Evolutionary conservation across 2,888 invertebrate genomes (phyloP), one percentile per base, ranked within the genome.

Genomic region (Patella depressa): DNA sequence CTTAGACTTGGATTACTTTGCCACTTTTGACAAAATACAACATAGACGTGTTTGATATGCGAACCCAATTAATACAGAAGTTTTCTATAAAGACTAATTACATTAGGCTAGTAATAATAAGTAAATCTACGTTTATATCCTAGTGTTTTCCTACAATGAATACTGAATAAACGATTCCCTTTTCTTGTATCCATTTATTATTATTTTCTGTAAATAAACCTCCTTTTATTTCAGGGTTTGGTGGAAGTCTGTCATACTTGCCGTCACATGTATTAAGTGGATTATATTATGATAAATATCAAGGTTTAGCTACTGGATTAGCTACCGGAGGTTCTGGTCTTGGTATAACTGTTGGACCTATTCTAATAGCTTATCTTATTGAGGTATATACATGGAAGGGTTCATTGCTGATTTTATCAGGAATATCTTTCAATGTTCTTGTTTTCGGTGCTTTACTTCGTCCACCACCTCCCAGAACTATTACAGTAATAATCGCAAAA

Each of bases 241-340:
- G 88, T 11, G 84, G 84, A 75, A 83, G 87, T 76, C 70, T 88
- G 76, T 78, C 81, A 15, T 88, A 87, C 72, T 81, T 88, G 11
- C 88, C 88, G 24, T 88, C 87, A 12, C 87, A 86, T 73, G 85
- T 87, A 5, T 80, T 88, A 17, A 84, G 85, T 55, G 88, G 87
- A 3, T 75, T 87, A 53, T 87, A 88, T 79, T 88, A 83, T 74
- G 79, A 83, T 78, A 84, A 85, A 74, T 82, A 87, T 54, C 81
- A 84, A 15, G 87, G 86, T 71, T 73, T 88, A 9, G 84, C 87
- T 19, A 86, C 87, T n/a, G 87, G 87, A n/a, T 81, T 88, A 34
- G 86, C 84, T 9, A 85, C 86, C 3, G 83, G 84, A n/a, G 88
- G 87, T 1, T 86, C 85, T 14, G 87, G 86, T 24, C 54, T 87